Base-by-base conservation (phyloP, 1,140 invertebrate species). In the Venustaconcha ellipsiformis region DNA sequence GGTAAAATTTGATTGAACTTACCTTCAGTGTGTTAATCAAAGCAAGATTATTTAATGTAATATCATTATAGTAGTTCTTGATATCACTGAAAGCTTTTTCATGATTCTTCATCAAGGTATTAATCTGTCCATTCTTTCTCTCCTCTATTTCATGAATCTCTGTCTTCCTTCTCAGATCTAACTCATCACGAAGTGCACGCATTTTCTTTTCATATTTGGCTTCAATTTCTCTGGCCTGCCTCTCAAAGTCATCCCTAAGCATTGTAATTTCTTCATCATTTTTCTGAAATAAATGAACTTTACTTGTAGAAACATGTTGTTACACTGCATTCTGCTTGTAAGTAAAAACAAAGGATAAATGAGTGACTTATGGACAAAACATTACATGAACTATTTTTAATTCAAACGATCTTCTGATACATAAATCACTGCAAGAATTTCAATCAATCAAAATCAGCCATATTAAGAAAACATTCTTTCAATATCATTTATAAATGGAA, bases 21-120 rank as follows among this genome's bases (percentile, higher is more conserved):
- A 94, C 93, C 91, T 95, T 96, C 57, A 96, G 89, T 83, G 93
- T 94, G 78, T 93, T 93, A 56, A 96, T 96, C 14, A 96, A 89
- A 67, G 93, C 94, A 74, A 98, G 91, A 89, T 97, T 98, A 87
- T 97, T 97, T 1, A 96, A 88, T 1, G 95, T 96, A 60, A 98
- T 96, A 81, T 97, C 95, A 84, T 97, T 97, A 82, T 97, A 98
- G 90, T 97, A 98, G 87, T 95, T 95, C 89, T 97, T 97, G 86
- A 97, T 94, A 86, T 97, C 95, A 63, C 93, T 92, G 86, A 97
- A 96, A 1, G 95, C 94, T 82, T 94, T 93, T 76, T 96, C 95
- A 86, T 98, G 96, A 81, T 94, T 93, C 76, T 93, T 93, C 77
- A 95, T 95, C 67, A 98, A 87, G 23, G 94, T 93, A 18, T 93